Percentiles rank a stretch among this genome's conserved stretches.
phyloP scores from a whole-genome alignment of 2,888 invertebrate genomes.

The Leucophora obtusa region DNA sequence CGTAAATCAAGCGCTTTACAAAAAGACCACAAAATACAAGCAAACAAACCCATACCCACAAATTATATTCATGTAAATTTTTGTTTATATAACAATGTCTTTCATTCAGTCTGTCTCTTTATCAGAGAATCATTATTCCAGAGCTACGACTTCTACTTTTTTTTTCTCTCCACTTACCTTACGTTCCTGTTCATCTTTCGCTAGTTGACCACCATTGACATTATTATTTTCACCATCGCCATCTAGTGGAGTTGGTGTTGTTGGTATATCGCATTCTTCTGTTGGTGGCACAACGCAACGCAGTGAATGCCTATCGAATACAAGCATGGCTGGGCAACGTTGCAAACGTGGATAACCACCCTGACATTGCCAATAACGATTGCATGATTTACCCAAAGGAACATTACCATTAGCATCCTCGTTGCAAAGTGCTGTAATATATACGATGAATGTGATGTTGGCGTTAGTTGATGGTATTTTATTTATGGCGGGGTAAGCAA shows the following conservation, averaged over 20 bases:
- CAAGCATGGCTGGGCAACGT: constrained; percentile 93
- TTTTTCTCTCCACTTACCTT: constrained; percentile 69
- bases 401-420: constrained; percentile 95
- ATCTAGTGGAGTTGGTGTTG: constrained; percentile 84
- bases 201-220: constrained; percentile 66
- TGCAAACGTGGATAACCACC: constrained; percentile 95
- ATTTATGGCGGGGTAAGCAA: constrained; percentile 43
- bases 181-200: constrained; percentile 71
- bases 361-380: constrained; percentile 96
- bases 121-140: constrained; percentile 6
- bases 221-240: constrained; percentile 75
- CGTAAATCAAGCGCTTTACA: constrained; percentile 46
- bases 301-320: constrained; percentile 89
- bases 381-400: constrained; percentile 93
- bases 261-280: constrained; percentile 91
- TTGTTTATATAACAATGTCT: not conserved
- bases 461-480: constrained; percentile 16
- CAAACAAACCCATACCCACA: not conserved
- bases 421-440: constrained; percentile 88
- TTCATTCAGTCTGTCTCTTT: constrained; percentile 1
- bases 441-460: not conserved
- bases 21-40: not conserved
- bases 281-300: constrained; percentile 94
- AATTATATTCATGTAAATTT: not conserved
- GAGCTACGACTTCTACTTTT: not conserved